A percentile compares a stretch with the other conserved stretches of the same genome.
phyloP scores from a whole-genome alignment of 2,888 invertebrate genomes.

The Coleophora flavipennella region DNA sequence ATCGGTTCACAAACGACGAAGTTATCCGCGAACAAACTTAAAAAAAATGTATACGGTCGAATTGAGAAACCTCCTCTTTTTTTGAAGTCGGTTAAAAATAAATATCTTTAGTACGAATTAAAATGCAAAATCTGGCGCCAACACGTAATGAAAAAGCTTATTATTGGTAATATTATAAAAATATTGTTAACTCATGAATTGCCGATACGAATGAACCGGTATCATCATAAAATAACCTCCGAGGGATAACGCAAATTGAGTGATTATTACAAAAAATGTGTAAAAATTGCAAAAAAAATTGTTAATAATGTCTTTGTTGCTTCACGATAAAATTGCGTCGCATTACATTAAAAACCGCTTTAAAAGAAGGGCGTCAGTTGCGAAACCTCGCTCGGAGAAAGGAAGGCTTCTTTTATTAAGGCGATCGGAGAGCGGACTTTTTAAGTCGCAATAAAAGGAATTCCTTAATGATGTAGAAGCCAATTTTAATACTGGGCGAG shows the following conservation, averaged over 20 bases:
- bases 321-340: slow-evolving; percentile 33
- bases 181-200: too few species aligned
- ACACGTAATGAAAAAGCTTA: too few species aligned
- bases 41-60: too few species aligned
- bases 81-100: too few species aligned
- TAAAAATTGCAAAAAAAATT: slow-evolving; percentile 41
- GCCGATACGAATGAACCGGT: slow-evolving; percentile 4
- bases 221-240: slow-evolving; percentile 33
- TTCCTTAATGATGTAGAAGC: slow-evolving; percentile 67
- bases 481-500: slow-evolving; percentile 62
- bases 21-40: too few species aligned
- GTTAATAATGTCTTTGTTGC: slow-evolving; percentile 50
- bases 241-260: slow-evolving; percentile 44
- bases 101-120: too few species aligned
- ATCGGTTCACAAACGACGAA: too few species aligned
- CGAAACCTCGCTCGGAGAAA: slow-evolving; percentile 66
- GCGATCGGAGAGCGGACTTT: slow-evolving; percentile 58
- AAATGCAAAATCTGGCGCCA: too few species aligned
- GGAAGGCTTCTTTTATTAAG: slow-evolving; percentile 60
- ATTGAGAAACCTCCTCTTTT: too few species aligned
- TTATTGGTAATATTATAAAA: too few species aligned
- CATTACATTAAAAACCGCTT: slow-evolving; percentile 36
- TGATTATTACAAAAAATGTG: slow-evolving; percentile 46
- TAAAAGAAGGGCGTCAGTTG: slow-evolving; percentile 55
- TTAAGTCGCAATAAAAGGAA: slow-evolving; percentile 70